phyloP scores from a whole-genome alignment of 2,888 invertebrate genomes.

The Cephus runcator region DNA sequence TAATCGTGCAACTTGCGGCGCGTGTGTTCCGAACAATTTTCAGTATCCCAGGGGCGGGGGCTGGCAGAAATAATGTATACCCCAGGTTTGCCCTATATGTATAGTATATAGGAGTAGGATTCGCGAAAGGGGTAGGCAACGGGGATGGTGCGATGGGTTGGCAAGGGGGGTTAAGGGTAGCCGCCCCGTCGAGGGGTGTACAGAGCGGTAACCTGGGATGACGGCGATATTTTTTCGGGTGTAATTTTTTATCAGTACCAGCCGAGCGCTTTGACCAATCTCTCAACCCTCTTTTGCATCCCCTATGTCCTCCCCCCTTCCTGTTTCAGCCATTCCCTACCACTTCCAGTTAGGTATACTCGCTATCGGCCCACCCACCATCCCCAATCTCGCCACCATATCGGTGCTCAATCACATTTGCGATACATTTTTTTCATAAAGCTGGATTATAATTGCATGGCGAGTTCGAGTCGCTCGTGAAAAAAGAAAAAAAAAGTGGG shows the following conservation, averaged over 20 bases:
- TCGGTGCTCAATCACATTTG: slow-evolving; percentile 65
- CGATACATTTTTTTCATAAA: slow-evolving; percentile 66
- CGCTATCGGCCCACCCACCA: slow-evolving; percentile 9
- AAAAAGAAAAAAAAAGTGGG: slow-evolving; percentile 47
- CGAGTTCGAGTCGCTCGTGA: slow-evolving; percentile 51
- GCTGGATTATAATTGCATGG: slow-evolving; percentile 66
- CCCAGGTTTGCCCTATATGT: slow-evolving; percentile 41
- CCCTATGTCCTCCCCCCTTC: slow-evolving; percentile 10
- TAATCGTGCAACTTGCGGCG: slow-evolving; percentile 36
- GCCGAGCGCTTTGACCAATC: slow-evolving; percentile 56
- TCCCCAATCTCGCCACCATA: slow-evolving; percentile 59
- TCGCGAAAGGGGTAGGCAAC: background rate
- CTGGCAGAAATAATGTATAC: slow-evolving; percentile 54
- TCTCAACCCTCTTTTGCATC: slow-evolving; percentile 38
- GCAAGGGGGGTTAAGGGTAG: slow-evolving; percentile 24
- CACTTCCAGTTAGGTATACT: background rate
- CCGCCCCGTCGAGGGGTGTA: slow-evolving; percentile 25
- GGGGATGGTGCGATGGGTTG: slow-evolving; percentile 23
- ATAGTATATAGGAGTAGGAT: slow-evolving; percentile 19
- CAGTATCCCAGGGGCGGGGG: slow-evolving; percentile 28
- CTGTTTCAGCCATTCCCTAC: slow-evolving; percentile 13
- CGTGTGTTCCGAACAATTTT: slow-evolving; percentile 54
- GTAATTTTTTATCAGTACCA: slow-evolving; percentile 59
- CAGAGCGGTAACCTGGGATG: slow-evolving; percentile 28
- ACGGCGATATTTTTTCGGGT: slow-evolving; percentile 55